Base-by-base conservation (phyloP, 2,797 vertebrate genomes). In the Sciurus carolinensis region DNA sequence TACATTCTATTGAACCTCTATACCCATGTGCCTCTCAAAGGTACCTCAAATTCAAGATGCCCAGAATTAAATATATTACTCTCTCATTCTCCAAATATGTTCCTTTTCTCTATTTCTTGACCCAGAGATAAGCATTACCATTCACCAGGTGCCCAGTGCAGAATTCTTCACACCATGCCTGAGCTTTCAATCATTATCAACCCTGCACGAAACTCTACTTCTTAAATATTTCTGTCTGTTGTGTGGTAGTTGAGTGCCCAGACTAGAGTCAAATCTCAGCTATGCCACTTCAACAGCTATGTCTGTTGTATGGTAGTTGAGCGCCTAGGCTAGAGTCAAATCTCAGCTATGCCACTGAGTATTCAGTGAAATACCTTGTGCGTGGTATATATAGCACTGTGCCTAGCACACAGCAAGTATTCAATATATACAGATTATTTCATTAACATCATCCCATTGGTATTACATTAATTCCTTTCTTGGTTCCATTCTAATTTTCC, bases 11-110 rank as follows among this genome's bases (percentile, higher is more conserved):
- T 2, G 69, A 14, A 59, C 44, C 72, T 72, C 44, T 83, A 22
- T 67, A 54, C 14, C 75, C 36, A 11, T 77, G 24, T 84, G 2
- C 54, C 66, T 96, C 73, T 96, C 66, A 81, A 89, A 85, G 17
- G 36, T 50, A 67, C 44, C 57, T 79, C 57, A 75, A 67, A 69
- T 73, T 62, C 20, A 67, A 67, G 76, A 30, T 79, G 17, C 57
- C 71, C 71, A 52, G 15, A 87, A 79, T 22, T 67, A 69, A 64
- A 83, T 15, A 3, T 39, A 77, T 83, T 64, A 36, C 28, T 82
- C 44, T 8, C 69, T 42, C 67, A 82, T 76, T 30, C 39, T 50
- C 54, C 73, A 86, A 80, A 89, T 24, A 22, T 47, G n/a, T 81
- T 85, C 18, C 13, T 59, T 13, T 67, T 83, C 66, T 59, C 0